Evolutionary conservation across 2,888 invertebrate species (phyloP), one percentile per base, ranked within the genome.

Genomic region (Dusona sp.): DNA sequence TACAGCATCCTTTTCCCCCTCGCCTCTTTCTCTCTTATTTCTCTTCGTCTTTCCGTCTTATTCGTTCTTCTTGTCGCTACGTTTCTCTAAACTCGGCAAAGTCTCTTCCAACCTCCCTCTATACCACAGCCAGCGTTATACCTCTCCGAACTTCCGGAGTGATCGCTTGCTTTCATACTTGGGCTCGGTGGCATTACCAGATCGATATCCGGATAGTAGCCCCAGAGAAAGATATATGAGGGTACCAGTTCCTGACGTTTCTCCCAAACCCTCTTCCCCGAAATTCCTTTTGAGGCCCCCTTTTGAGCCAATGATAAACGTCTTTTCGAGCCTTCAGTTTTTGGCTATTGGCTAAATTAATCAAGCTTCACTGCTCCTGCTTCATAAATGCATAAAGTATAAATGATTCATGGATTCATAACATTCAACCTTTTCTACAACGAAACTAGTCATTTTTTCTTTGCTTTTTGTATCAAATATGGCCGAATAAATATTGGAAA

Each of bases 141-240:
- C 54, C 74, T 80, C 67, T 73, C 29, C 72, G 77, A 83, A 83
- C 72, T 83, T 86, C 75, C 75, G 72, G 74, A 70, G 70, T 73
- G 74, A 82, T 85, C 79, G 85, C 51, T 82, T 22, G 65, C 80
- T 65, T 36, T 38, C 72, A 51, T 65, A 38, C 51, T 38, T 16
- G 70, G 36, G 36, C 64, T 64, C 25, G 65, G 33, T 64, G 38
- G 78, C 79, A 70, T 83, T 72, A 70, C 75, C 85, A 70, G 75
- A 85, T 85, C 85, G 83, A 85, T 85, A 85, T 83, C 79, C 75
- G 57, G 57, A 78, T 73, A 81, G 67, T 81, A 54, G 73, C 38
- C 29, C 22, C 36, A 19, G 11, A 19, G 57, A 74, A 33, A 81
- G 61, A 65, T 81, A 74, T 65, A 64, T 38, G 73, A 57, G 42